Conservation (phyloP, 1,140 invertebrate species). For the Plectrocnemia conspersa region DNA sequence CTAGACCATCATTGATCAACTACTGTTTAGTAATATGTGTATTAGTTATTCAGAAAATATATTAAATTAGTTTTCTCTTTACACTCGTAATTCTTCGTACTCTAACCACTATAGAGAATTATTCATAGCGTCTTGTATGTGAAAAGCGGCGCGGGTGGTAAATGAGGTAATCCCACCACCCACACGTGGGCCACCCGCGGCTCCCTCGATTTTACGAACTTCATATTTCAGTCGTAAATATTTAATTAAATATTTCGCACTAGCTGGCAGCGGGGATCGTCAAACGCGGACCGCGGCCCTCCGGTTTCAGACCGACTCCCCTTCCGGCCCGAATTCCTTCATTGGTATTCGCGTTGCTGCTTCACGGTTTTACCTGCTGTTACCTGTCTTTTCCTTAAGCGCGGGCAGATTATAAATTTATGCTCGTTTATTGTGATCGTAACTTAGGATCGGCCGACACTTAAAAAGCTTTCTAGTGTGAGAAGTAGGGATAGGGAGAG, state of each 20-base stretch:
- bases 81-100: no score
- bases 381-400: neutral
- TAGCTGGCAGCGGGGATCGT: conserved; percentile 1
- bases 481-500: no score
- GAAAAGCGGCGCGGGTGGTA: no score
- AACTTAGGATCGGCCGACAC: conserved; percentile 19
- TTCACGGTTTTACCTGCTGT: neutral
- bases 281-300: conserved; percentile 10
- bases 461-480: no score
- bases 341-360: conserved; percentile 1
- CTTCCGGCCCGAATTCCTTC: neutral
- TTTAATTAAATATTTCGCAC: conserved; percentile 29
- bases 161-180: no score
- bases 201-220: conserved; percentile 24
- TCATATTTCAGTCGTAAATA: conserved; percentile 26
- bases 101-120: no score
- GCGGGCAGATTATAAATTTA: conserved; percentile 22
- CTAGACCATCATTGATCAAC: no score
- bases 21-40: no score
- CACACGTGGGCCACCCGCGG: no score
- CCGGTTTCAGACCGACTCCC: conserved; percentile 2
- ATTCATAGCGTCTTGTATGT: no score
- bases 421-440: conserved; percentile 26
- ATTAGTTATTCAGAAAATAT: no score
- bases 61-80: no score